Evolutionary conservation across 2,888 invertebrate genomes (phyloP).

Genomic region (Pseudococcus viburni): DNA sequence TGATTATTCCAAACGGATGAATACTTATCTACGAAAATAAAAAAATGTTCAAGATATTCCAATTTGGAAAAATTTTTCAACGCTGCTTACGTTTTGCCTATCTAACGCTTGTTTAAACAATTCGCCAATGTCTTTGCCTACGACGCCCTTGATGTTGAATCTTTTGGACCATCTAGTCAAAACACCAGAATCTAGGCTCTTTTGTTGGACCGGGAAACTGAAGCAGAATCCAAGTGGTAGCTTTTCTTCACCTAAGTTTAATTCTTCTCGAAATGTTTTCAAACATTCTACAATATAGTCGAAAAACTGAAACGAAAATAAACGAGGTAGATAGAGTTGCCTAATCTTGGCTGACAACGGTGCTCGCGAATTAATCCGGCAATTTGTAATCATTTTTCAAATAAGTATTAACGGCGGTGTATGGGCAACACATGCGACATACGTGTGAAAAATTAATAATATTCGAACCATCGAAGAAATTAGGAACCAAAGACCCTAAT

Average conservation of each 20-base stretch:
- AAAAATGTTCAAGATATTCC: background rate
- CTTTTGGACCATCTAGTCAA: conserved; percentile 90
- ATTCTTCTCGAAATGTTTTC: conserved; percentile 26
- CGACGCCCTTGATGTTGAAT: conserved; percentile 82
- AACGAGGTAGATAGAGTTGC: background rate
- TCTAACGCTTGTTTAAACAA: conserved; percentile 74
- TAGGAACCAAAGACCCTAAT: background rate
- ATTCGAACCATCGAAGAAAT: background rate
- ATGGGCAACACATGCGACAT: background rate
- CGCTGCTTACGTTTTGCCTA: conserved; percentile 54
- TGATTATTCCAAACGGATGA: conserved; percentile 60
- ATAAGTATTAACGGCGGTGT: background rate
- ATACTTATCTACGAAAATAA: conserved; percentile 35
- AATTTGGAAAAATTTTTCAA: background rate
- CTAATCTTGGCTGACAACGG: background rate
- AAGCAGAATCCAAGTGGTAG: conserved; percentile 86
- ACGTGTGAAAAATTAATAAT: background rate
- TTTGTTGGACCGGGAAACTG: conserved; percentile 86
- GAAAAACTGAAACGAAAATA: conserved; percentile 59
- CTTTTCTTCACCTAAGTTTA: conserved; percentile 71
- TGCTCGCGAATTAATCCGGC: background rate
- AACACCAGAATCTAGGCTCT: conserved; percentile 80
- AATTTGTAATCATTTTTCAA: background rate
- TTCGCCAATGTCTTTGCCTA: conserved; percentile 79
- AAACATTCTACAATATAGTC: conserved; percentile 60